Conservation (phyloP, 2,888 invertebrate species). For the Thecophora atra region DNA sequence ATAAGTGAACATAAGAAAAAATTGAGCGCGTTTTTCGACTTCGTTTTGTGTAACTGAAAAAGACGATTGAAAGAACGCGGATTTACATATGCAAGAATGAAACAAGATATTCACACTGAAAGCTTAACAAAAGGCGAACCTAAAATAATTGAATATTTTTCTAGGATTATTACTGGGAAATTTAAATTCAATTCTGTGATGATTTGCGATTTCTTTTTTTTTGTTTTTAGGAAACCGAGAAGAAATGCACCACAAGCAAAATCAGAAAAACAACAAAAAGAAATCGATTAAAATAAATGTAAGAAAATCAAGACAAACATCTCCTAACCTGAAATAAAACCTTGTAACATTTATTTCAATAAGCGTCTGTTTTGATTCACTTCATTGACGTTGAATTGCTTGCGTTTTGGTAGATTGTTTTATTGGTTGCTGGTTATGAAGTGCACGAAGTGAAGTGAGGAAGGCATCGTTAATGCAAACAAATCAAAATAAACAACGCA, state of each 20-base stretch:
- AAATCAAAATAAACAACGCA: constrained; percentile 40
- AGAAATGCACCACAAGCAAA: no score
- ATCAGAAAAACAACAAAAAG: background rate
- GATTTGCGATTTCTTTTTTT: no score
- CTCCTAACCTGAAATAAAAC: constrained; percentile 61
- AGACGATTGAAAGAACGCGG: no score
- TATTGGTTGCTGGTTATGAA: constrained; percentile 11
- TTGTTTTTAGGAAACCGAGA: no score
- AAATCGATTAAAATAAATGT: constrained; percentile 30
- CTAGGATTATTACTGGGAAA: background rate
- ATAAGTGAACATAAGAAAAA: no score
- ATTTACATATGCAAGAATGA: no score
- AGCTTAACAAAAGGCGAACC: background rate
- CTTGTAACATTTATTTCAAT: constrained; percentile 55
- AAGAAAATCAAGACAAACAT: constrained; percentile 45
- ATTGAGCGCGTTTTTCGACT: no score
- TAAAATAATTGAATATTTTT: background rate
- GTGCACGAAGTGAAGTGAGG: constrained; percentile 11
- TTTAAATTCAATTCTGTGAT: no score
- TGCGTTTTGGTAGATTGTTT: constrained; percentile 34
- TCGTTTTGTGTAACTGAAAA: no score
- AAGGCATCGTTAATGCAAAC: constrained; percentile 39
- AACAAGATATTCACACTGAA: no score
- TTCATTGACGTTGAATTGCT: constrained; percentile 52
- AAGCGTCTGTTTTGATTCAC: constrained; percentile 49